Evolutionary conservation across 2,888 invertebrate genomes (phyloP).

Genomic region (Stegana nigrithorax): DNA sequence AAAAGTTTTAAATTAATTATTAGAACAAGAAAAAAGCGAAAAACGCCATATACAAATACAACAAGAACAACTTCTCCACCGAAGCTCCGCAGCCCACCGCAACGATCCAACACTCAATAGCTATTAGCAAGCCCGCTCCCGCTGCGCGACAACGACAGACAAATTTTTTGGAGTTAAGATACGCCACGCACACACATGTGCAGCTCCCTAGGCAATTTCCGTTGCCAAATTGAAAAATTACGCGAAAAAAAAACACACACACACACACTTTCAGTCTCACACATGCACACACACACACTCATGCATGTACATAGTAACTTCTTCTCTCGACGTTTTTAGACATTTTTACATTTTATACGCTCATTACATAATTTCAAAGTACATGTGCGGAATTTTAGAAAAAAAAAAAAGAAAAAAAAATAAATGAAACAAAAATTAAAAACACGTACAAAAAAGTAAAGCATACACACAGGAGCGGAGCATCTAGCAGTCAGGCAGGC

Average conservation of each 20-base stretch:
- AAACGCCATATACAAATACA: background rate
- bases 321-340: conserved; percentile 21
- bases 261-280: conserved; percentile 25
- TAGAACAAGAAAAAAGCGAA: conserved; percentile 52
- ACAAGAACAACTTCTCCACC: background rate
- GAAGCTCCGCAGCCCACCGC: too few relatives aligned
- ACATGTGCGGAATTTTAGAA: conserved; percentile 58
- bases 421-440: conserved; percentile 19
- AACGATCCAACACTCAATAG: too few relatives aligned
- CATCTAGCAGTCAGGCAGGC: conserved; percentile 11
- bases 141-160: background rate
- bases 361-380: conserved; percentile 65
- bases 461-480: background rate
- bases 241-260: conserved; percentile 40
- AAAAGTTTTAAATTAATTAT: conserved; percentile 68
- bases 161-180: conserved; percentile 11
- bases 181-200: conserved; percentile 38
- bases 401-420: conserved; percentile 32
- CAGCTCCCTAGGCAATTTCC: conserved; percentile 67
- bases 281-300: background rate
- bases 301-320: background rate
- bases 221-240: conserved; percentile 68
- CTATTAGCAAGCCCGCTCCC: too few relatives aligned
- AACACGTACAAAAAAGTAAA: conserved; percentile 25
- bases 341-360: conserved; percentile 64